Base-by-base conservation (phyloP, 1,140 invertebrate genomes). In the Sitophilus oryzae region DNA sequence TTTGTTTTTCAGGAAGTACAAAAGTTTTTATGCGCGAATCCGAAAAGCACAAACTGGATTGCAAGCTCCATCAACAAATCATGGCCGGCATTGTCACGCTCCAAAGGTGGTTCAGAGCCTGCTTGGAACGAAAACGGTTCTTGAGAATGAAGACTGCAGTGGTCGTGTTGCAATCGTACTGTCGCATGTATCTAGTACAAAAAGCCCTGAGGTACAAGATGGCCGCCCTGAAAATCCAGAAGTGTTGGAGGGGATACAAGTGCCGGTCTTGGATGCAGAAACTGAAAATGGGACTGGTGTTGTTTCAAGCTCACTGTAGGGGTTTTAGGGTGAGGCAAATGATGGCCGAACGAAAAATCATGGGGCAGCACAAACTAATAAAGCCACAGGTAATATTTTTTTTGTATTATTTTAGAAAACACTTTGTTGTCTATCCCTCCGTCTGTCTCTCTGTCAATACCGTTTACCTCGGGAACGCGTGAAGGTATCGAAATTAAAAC, bases 21-120 rank as follows among this genome's bases (percentile, higher is more conserved):
- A 97, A 97, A 78, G 87, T 97, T 34, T 96, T 96, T 66, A 80
- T 96, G 71, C 77, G 93, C 36, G 93, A 96, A 71, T 88, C 88
- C n/a, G 93, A 96, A 71, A 96, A 96, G 71, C 82, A 93, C 58
- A 87, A 91, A 70, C 71, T 97, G 35, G 93, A 97, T 67, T 89
- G 90, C 63, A 82, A 88, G 52, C 75, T 98, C 21, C 93, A 98
- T 73, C 86, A 93, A 67, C 89, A 93, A 66, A 96, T 97, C 55
- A 91, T 97, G 79, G 83, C 88, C 16, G 86, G 89, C 46, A 96
- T 97, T 63, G 84, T 94, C 35, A 85, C 83, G 0, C 88, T 98
- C 57, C 94, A 98, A 73, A 77, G 90, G 45, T 96, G 93, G 92
- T 93, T 92, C 70, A 78, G 93, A 37, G 82, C 87, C 0, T 81